Conservation (phyloP, 2,113 vertebrate genomes). For the Arvicanthis niloticus region DNA sequence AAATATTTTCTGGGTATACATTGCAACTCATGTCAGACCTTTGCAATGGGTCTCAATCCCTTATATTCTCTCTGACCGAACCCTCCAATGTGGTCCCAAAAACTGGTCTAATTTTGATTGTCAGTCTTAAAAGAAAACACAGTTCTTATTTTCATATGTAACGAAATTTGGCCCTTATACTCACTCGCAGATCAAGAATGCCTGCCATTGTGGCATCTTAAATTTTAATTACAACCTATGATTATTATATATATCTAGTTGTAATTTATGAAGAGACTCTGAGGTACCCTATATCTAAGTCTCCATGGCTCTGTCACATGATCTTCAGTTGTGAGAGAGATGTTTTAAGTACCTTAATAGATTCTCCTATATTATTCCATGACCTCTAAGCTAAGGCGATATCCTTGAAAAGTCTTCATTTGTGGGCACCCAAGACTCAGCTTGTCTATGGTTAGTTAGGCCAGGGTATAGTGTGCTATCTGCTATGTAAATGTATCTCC, state of each 20-base stretch:
- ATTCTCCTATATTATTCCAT: neutral
- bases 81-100: too few relatives aligned
- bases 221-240: neutral
- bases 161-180: neutral
- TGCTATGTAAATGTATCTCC: neutral
- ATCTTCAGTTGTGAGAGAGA: neutral
- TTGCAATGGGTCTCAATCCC: neutral
- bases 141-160: too few relatives aligned
- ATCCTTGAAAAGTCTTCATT: neutral
- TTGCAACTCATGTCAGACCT: neutral
- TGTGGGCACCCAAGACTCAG: neutral
- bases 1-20: neutral
- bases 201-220: neutral
- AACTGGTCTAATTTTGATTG: neutral
- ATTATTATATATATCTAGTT: neutral
- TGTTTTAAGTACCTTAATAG: neutral
- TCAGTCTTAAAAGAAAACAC: neutral
- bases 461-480: too few relatives aligned
- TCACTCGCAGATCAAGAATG: neutral
- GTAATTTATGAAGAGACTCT: neutral
- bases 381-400: neutral
- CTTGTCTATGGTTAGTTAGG: neutral
- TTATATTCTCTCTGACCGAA: neutral
- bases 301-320: neutral
- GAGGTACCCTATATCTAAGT: neutral